Evolutionary conservation across 2,797 vertebrate species (phyloP).

Genomic region (Psittacula echo): DNA sequence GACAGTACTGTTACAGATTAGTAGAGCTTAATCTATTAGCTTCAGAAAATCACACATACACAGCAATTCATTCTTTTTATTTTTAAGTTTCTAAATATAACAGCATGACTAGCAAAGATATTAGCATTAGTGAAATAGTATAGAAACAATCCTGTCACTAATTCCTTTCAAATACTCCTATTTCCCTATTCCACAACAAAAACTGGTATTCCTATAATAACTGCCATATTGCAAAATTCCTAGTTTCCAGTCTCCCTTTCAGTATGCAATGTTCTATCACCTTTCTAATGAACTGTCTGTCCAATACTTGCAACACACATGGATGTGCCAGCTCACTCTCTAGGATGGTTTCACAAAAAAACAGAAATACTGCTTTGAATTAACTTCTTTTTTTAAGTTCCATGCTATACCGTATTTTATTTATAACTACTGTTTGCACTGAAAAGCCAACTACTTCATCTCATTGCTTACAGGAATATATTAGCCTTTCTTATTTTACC

Average conservation of each 20-base stretch:
- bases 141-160: neutral
- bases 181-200: neutral
- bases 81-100: neutral
- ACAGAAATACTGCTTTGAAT: neutral
- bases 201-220: neutral
- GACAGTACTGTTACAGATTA: neutral
- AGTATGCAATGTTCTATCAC: neutral
- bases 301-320: neutral
- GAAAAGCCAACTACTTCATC: neutral
- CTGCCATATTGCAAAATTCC: neutral
- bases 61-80: neutral
- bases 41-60: neutral
- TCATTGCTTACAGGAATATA: slow-evolving; percentile 19
- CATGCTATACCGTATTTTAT: neutral
- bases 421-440: neutral
- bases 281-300: neutral
- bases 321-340: neutral
- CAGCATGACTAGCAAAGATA: neutral
- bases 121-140: neutral
- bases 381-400: neutral
- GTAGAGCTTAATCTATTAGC: neutral
- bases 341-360: neutral
- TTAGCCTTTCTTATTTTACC: slow-evolving; percentile 35
- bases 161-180: neutral
- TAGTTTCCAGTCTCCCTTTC: neutral